Evolutionary conservation across 2,797 vertebrate species (phyloP), one percentile per base, ranked within the genome.

Genomic region (Myotis daubentonii): DNA sequence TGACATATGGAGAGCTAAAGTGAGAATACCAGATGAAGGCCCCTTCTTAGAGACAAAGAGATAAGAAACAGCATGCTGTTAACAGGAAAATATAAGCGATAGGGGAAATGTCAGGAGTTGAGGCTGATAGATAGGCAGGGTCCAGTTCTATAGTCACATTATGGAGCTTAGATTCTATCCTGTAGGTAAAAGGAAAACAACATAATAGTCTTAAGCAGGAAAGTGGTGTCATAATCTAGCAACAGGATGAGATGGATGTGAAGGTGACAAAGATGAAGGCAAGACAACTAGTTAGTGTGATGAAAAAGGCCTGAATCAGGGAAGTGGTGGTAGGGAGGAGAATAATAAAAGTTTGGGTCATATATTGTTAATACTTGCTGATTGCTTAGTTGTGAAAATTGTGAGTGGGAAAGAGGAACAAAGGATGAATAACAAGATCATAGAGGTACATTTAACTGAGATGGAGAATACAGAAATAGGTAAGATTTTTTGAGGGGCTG

Each of bases 141-240:
- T 88, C 38, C 15, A 83, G 19, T 75, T 68, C 28, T 91, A 22
- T 78, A 74, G 55, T 76, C 19, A 78, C 17, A 6, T 41, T 86
- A 68, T 2, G 60, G 70, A 74, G 68, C 49, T 87, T 84, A 90
- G 62, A 89, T 38, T 83, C 9, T 60, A 91, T 47, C 68, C 25
- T 75, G 53, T 13, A 81, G 38, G n/a, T 91, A 25, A 87, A 82
- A 23, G 47, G 19, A 72, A 87, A 95, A 86, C 28, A 41, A 71
- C 6, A 96, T 53, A 74, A 92, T 66, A 90, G 68, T 85, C 55
- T 95, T 92, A 83, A 89, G 68, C 38, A 96, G 62, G 36, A 76
- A 85, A 88, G 30, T 22, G 87, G 30, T 74, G 11, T 89, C 70
- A 95, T 53, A 88, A 66, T 80, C 17, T 87, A 66, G 75, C 65